Evolutionary conservation across 2,888 invertebrate species (phyloP), one percentile per base, ranked within the genome.

Genomic region (Parelbella ahira): DNA sequence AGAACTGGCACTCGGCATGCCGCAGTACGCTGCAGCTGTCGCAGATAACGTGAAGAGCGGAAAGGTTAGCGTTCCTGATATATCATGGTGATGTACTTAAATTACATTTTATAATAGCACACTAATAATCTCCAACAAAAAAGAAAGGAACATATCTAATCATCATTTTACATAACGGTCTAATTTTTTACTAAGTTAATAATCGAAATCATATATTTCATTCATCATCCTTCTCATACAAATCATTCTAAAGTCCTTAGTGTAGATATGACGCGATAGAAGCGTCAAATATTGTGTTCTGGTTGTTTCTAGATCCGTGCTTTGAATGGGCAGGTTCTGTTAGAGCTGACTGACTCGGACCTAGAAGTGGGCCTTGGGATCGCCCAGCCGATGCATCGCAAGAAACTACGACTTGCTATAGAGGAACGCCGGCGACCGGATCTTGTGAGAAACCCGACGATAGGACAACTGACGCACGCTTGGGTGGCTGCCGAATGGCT

Each of bases 401-500:
- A 97, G 82, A 98, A 98, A 74, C 87, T 98, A 48, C 90, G 97
- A 32, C 89, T 98, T 58, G 97, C 97, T 39, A 96, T 98, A 52
- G 97, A 98, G 70, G 97, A 97, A 75, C 93, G 97, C 53, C 88
- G 97, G 34, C 92, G 97, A 54, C 97, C 97, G 0, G 93, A 94
- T 54, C 89, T 95, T 53, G 94, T 96, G 63, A 91, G 96, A 54
- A 97, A 96, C 81, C 95, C 96, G 0, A 93, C 92, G 64, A 95
- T 97, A 56, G 93, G 94, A 5, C 94, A 94, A 63, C 89, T 97
- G 48, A 94, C 94, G 32, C 97, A 97, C 75, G 95, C 95, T 8
- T 98, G 97, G 97, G 96, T 97, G 18, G 94, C 96, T 13, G 93
- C 95, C 34, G 96, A 96, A 68, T 97, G 97, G 96, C 81, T 98